Percentiles rank a stretch among this genome's conserved stretches.
phyloP scores from a whole-genome alignment of 2,113 vertebrate genomes.

The Ptychochromis oligacanthus region DNA sequence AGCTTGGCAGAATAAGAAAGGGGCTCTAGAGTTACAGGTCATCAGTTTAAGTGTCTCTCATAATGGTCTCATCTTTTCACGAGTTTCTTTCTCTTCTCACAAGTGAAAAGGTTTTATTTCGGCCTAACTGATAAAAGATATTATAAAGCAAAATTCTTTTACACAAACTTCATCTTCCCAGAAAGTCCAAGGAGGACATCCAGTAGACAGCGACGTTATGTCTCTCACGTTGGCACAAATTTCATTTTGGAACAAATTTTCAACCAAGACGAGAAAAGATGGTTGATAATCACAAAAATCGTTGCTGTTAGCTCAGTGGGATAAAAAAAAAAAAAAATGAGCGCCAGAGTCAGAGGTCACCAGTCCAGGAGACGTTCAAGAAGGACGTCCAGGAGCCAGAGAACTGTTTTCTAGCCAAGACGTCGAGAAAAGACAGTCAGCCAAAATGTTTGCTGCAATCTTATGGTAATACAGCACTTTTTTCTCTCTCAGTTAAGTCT shows the following conservation, averaged over 20 bases:
- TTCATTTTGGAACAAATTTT: background rate
- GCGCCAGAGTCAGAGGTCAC: too few species aligned
- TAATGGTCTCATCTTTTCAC: background rate
- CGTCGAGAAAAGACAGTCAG: too few species aligned
- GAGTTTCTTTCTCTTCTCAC: background rate
- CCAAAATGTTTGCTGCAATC: background rate
- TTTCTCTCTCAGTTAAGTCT: background rate
- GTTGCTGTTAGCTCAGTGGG: too few species aligned
- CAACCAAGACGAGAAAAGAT: background rate
- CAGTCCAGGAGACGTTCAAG: too few species aligned
- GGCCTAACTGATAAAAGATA: background rate
- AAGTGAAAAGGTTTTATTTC: rapidly evolving
- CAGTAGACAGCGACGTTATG: background rate
- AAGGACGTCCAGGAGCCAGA: too few species aligned
- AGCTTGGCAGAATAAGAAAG: background rate
- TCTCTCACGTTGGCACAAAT: background rate
- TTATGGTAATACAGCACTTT: background rate
- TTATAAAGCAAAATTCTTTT: background rate
- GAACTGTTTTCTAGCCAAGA: too few species aligned
- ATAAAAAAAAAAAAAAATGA: too few species aligned
- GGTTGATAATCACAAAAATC: background rate
- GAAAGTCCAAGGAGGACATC: background rate
- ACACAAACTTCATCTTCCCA: background rate
- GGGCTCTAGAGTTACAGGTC: background rate
- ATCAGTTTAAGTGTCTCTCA: background rate